Conservation (phyloP, 2,797 vertebrate species). For the Aselliscus stoliczkanus region DNA sequence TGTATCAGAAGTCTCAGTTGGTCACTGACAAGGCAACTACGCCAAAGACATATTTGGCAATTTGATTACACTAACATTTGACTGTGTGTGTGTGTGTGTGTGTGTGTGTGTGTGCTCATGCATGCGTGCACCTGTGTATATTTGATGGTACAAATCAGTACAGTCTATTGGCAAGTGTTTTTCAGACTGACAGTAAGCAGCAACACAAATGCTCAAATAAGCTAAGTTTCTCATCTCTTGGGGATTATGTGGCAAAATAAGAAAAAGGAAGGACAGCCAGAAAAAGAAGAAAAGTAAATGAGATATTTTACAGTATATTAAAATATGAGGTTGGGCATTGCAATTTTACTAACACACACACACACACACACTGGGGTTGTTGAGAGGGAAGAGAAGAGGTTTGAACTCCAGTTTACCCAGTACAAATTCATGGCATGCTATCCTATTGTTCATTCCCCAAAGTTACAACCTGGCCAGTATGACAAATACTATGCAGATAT, state of each 20-base stretch:
- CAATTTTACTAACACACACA: not conserved
- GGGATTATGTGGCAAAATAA: not conserved
- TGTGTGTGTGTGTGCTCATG: not conserved
- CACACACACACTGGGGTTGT: not conserved
- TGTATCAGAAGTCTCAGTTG: constrained; percentile 9
- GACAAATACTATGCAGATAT: not conserved
- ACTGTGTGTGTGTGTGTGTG: not conserved
- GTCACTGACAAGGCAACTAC: not conserved
- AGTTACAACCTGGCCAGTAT: not conserved
- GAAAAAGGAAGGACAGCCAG: not conserved
- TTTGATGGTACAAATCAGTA: not conserved
- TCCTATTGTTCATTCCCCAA: not conserved
- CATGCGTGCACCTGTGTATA: not conserved
- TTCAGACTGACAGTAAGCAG: not conserved
- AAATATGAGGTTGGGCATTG: not conserved
- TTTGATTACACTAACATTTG: not conserved
- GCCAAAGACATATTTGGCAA: constrained; percentile 13
- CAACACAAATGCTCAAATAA: not conserved
- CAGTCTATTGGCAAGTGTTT: not conserved
- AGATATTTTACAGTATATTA: not conserved
- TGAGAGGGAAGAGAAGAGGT: not conserved
- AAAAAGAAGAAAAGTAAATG: not conserved
- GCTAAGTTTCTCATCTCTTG: constrained; percentile 4
- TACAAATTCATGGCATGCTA: not conserved
- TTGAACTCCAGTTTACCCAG: not conserved